Conservation (phyloP, 2,888 invertebrate genomes). For the Melitaea athalia region DNA sequence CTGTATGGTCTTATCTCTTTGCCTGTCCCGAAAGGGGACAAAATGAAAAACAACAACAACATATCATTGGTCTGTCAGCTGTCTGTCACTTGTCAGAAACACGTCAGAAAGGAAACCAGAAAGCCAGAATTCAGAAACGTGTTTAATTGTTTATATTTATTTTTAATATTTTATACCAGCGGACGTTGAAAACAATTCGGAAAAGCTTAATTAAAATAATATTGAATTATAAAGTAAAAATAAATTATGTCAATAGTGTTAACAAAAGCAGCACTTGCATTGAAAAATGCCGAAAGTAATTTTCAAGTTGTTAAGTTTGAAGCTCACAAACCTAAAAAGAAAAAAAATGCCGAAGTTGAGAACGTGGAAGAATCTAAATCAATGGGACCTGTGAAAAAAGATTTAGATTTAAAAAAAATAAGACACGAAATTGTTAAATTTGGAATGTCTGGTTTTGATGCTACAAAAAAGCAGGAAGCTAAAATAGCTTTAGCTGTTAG, state of each 20-base stretch:
- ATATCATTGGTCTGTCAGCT: too few relatives aligned
- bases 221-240: not conserved
- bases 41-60: too few relatives aligned
- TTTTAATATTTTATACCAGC: too few relatives aligned
- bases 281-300: constrained; percentile 67
- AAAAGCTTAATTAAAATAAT: not conserved
- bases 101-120: too few relatives aligned
- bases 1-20: too few relatives aligned
- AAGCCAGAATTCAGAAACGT: too few relatives aligned
- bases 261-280: constrained; percentile 78
- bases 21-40: too few relatives aligned
- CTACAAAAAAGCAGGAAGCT: constrained; percentile 88
- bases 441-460: constrained; percentile 89
- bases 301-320: constrained; percentile 77
- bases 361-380: constrained; percentile 41
- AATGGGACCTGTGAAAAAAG: constrained; percentile 55
- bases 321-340: constrained; percentile 78
- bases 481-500: constrained; percentile 89
- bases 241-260: constrained; percentile 62
- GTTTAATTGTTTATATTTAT: too few relatives aligned
- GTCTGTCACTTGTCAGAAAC: too few relatives aligned
- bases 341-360: constrained; percentile 36
- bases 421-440: constrained; percentile 92
- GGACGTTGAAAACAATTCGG: too few relatives aligned
- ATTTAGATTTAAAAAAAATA: constrained; percentile 88